Evolutionary conservation across 2,797 vertebrate genomes (phyloP), one percentile per base, ranked within the genome.

Genomic region (Muraenolepis orangiensis): DNA sequence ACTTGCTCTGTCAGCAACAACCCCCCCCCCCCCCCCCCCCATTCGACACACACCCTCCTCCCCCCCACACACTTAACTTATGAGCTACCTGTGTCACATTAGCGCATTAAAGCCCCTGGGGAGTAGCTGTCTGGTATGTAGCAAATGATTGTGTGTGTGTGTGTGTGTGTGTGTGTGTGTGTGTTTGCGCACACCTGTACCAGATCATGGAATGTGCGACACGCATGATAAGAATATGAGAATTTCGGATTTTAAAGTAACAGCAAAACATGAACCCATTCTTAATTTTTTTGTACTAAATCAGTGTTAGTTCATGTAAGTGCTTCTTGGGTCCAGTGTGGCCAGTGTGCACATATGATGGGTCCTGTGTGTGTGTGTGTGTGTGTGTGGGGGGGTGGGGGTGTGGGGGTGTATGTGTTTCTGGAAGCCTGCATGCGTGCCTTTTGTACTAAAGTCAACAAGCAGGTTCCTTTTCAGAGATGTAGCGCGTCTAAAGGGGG

Each of bases 381-480:
- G 69, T 70, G 57, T 42, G 69, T 51, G 69, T 32, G 42, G 18
- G 6, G 32, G 68, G 28, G 36, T 51, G 70, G 57, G 18, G 69
- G 40, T 34, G 28, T 38, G 71, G 32, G 31, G 66, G 69, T 68
- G 28, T 57, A 36, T 28, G 71, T 36, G 51, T 40, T 31, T 29
- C 72, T 84, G 77, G 72, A 70, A 16, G 38, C 51, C 67, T 69
- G 75, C 28, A 18, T 71, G 64, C 4, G 32, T 28, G 70, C 77
- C 78, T 86, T 26, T 85, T 90, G 82, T 86, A 72, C 76, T 76
- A 80, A 89, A 90, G 90, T 90, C 87, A 89, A 88, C 87, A 72
- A 88, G 84, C 92, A 92, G 91, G 87, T 90, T 90, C 76, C 72
- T 81, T 82, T 86, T 81, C 78, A 0, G 68, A 81, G 78, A 73